These are phyloP conservation scores for Terrapene triunguis DNA, from an alignment of 2,113 vertebrate genomes.

Conservation along the genomic window DNA sequence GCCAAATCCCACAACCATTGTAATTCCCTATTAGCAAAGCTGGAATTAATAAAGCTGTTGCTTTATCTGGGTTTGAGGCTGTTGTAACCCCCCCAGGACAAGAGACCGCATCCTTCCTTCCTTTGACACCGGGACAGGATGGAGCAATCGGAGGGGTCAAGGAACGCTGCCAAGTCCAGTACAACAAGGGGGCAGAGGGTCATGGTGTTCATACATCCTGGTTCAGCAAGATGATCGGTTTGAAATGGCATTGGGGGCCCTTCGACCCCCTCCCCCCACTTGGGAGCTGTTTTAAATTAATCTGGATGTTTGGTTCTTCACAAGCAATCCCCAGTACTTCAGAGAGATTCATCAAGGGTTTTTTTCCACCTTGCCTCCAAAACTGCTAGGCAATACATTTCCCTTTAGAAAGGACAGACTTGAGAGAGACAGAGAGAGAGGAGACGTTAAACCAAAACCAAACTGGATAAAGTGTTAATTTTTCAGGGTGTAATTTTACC, in stretches of 20 bases:
- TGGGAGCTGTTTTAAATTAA: constrained; percentile 21
- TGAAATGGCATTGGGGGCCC: background rate
- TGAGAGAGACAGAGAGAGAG: too few relatives aligned
- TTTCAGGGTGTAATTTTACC: fast-evolving
- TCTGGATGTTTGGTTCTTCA: background rate
- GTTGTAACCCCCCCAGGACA: constrained; percentile 81
- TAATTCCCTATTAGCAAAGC: constrained; percentile 82
- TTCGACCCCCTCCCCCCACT: fast-evolving
- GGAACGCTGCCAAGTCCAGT: constrained; percentile 75
- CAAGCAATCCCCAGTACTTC: background rate
- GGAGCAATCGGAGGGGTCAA: constrained; percentile 77
- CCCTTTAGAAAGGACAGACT: background rate
- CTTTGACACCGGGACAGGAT: constrained; percentile 83
- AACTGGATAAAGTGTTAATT: background rate
- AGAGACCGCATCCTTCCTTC: constrained; percentile 90
- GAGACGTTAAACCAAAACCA: background rate
- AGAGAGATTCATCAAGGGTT: background rate
- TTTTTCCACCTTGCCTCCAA: background rate
- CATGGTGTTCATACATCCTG: constrained; percentile 76
- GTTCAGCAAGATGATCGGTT: constrained; percentile 67
- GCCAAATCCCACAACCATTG: constrained; percentile 76
- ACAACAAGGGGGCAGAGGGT: constrained; percentile 58
- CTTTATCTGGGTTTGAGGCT: constrained; percentile 71
- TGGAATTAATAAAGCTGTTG: constrained; percentile 89
- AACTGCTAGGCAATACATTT: background rate